phyloP scores from a whole-genome alignment of 1,140 invertebrate genomes.

The Ostrea edulis region DNA sequence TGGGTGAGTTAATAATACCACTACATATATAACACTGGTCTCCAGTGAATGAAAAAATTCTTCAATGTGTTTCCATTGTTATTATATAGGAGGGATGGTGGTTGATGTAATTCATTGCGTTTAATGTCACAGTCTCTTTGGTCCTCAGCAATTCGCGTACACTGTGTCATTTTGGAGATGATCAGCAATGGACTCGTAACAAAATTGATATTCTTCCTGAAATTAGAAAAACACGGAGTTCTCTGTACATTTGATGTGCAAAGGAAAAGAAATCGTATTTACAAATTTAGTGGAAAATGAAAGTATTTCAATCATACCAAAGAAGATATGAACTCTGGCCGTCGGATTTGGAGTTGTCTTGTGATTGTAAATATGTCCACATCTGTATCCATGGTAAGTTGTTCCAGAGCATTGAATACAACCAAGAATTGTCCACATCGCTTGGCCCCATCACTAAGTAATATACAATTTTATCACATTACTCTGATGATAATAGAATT shows the following conservation, averaged over 20 bases:
- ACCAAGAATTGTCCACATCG: slow-evolving; percentile 46
- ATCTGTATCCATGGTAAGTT: slow-evolving; percentile 23
- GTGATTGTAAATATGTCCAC: slow-evolving; percentile 41
- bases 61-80: no score
- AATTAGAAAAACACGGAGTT: no score
- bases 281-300: not conserved
- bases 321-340: slow-evolving; percentile 37
- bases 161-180: no score
- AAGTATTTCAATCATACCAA: not conserved
- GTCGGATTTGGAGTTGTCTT: slow-evolving; percentile 21
- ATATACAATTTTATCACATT: not conserved
- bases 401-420: slow-evolving; percentile 39
- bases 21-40: no score
- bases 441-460: slow-evolving; percentile 28
- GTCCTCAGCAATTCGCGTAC: no score
- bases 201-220: no score
- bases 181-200: no score
- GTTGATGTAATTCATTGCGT: no score
- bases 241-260: not conserved
- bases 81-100: no score
- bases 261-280: not conserved
- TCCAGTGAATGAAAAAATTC: not conserved
- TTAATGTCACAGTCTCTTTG: no score
- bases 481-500: not conserved
- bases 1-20: no score